Conservation (phyloP, 2,113 vertebrate genomes). For the Solea senegalensis region DNA sequence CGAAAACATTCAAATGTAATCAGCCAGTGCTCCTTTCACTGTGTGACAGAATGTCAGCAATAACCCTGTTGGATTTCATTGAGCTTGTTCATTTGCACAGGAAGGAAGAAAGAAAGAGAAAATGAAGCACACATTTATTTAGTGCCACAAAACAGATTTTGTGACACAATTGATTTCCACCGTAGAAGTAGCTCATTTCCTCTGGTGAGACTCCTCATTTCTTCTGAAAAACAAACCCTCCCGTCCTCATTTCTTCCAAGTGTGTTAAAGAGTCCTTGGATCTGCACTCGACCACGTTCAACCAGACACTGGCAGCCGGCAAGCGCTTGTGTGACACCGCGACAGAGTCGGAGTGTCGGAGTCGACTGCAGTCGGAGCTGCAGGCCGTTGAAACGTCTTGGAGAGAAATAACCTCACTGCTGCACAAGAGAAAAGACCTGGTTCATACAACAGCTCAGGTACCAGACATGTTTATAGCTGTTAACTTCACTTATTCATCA, state of each 20-base stretch:
- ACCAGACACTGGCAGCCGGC: constrained; percentile 75
- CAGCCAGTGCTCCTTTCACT: too few species aligned
- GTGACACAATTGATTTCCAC: not conserved
- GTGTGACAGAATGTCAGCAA: too few species aligned
- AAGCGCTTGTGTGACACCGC: constrained; percentile 67
- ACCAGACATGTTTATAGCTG: too few species aligned
- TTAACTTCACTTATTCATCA: too few species aligned
- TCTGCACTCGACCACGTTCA: constrained; percentile 74
- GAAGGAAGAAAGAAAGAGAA: too few species aligned
- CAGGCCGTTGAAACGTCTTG: constrained; percentile 80
- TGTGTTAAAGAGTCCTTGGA: constrained; percentile 75
- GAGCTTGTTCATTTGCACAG: too few species aligned
- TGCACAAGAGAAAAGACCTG: constrained; percentile 68
- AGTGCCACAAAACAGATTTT: too few species aligned
- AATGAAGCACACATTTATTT: too few species aligned
- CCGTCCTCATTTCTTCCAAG: constrained; percentile 62
- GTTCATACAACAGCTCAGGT: constrained; percentile 78
- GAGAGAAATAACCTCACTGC: constrained; percentile 71
- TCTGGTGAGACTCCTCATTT: not conserved
- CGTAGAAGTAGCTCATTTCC: not conserved
- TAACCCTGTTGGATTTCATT: too few species aligned
- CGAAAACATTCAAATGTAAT: too few species aligned
- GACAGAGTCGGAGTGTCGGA: constrained; percentile 41
- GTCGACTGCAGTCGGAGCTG: constrained; percentile 76
- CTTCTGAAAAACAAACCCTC: not conserved